Conservation (phyloP, 2,888 invertebrate genomes). For the Poecilobothrus nobilitatus region DNA sequence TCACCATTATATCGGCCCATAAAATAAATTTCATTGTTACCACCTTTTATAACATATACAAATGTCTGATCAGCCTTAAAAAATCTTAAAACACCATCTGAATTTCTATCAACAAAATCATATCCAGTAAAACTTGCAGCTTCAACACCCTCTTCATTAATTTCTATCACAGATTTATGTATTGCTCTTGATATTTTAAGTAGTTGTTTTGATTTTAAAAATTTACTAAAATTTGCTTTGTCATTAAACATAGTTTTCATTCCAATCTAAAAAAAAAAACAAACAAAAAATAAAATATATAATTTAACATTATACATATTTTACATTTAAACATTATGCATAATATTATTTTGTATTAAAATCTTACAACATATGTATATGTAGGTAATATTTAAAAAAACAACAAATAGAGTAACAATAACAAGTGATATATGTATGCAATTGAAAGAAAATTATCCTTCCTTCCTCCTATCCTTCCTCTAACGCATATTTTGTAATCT, state of each 20-base stretch:
- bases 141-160: constrained; percentile 82
- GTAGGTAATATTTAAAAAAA: too few relatives aligned
- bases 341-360: too few relatives aligned
- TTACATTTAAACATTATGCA: too few relatives aligned
- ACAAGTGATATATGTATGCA: too few relatives aligned
- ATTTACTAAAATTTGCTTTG: constrained; percentile 57
- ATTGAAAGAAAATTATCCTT: too few relatives aligned
- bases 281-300: neutral
- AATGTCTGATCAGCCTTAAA: neutral
- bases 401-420: too few relatives aligned
- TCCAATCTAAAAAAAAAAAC: constrained; percentile 51
- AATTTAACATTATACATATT: too few relatives aligned
- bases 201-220: constrained; percentile 47
- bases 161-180: constrained; percentile 81
- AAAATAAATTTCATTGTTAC: neutral
- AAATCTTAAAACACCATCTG: neutral
- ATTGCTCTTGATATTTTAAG: constrained; percentile 63
- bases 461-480: too few relatives aligned
- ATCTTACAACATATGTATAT: too few relatives aligned
- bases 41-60: neutral
- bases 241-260: constrained; percentile 57
- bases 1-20: neutral
- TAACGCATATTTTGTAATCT: too few relatives aligned
- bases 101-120: neutral
- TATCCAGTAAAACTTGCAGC: constrained; percentile 75